These are phyloP conservation scores for Gallinago undulata DNA, from an alignment of 2,113 vertebrate species.

Conservation along the genomic window DNA sequence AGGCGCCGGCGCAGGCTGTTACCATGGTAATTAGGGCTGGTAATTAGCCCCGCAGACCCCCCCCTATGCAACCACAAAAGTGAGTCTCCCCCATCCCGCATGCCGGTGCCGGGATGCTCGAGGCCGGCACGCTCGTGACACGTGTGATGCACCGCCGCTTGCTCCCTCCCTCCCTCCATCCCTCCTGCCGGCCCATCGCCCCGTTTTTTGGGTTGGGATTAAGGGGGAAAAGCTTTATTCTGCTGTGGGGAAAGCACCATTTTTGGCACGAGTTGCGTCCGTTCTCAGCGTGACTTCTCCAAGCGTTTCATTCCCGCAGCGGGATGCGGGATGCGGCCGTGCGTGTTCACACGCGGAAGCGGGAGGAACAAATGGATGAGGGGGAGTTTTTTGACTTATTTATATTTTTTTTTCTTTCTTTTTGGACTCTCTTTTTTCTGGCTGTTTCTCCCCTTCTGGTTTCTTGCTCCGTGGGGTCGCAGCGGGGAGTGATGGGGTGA, in stretches of 20 bases:
- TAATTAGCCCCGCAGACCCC: not conserved
- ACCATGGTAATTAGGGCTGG: slow-evolving; percentile 70
- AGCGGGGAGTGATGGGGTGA: not conserved
- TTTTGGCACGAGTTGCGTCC: rapidly evolving
- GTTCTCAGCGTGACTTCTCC: not conserved
- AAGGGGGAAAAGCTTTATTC: not conserved
- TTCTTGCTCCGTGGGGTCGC: not conserved
- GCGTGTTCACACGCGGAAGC: rapidly evolving
- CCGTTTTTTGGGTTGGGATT: too few relatives aligned
- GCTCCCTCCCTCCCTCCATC: not conserved
- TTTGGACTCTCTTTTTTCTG: not conserved
- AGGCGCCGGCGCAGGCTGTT: slow-evolving; percentile 53
- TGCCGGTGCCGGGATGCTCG: not conserved
- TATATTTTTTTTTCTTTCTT: not conserved
- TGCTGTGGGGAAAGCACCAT: rapidly evolving
- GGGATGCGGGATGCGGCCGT: rapidly evolving
- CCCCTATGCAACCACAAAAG: not conserved
- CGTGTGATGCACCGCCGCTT: rapidly evolving
- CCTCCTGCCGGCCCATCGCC: rapidly evolving
- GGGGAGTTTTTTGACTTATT: not conserved
- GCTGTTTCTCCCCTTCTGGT: not conserved
- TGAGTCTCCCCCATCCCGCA: rapidly evolving
- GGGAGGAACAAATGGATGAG: rapidly evolving
- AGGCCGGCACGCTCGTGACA: rapidly evolving
- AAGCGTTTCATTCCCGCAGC: rapidly evolving